phyloP scores from a whole-genome alignment of 2,888 invertebrate genomes.

The Drosophila cognata region DNA sequence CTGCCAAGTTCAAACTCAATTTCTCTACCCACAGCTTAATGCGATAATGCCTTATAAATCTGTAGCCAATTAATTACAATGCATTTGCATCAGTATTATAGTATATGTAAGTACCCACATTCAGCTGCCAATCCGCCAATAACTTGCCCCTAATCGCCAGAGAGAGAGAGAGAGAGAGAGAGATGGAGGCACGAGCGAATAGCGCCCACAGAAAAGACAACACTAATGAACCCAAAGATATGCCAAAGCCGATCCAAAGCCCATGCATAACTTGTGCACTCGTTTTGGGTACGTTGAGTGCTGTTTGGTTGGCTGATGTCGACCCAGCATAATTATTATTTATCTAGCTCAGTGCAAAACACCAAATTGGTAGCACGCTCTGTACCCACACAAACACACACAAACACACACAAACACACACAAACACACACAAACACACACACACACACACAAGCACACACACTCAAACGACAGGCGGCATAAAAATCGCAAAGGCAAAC shows the following conservation, averaged over 20 bases:
- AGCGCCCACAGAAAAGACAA: constrained; percentile 71
- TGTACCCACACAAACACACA: constrained; percentile 65
- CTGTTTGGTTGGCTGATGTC: constrained; percentile 48
- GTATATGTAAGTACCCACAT: constrained; percentile 55
- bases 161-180: constrained; percentile 3
- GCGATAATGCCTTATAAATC: constrained; percentile 68
- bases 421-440: constrained; percentile 6
- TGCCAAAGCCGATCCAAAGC: constrained; percentile 51
- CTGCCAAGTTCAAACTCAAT: constrained; percentile 14
- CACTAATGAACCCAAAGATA: constrained; percentile 76
- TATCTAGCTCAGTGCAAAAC: constrained; percentile 70
- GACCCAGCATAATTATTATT: constrained; percentile 77
- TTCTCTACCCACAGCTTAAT: constrained; percentile 32
- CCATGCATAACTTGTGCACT: constrained; percentile 61
- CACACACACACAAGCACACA: constrained; percentile 6
- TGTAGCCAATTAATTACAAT: constrained; percentile 67
- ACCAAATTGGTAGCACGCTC: constrained; percentile 75
- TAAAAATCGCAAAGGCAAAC: constrained; percentile 76
- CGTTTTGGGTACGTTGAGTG: constrained; percentile 52
- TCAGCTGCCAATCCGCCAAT: constrained; percentile 59
- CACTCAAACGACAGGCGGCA: constrained; percentile 54
- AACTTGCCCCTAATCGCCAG: constrained; percentile 67
- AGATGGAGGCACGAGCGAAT: constrained; percentile 17
- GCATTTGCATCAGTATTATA: constrained; percentile 17
- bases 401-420: constrained; percentile 14